Evolutionary conservation across 1,140 invertebrate species (phyloP), one percentile per base, ranked within the genome.

Genomic region (Ips typographus): DNA sequence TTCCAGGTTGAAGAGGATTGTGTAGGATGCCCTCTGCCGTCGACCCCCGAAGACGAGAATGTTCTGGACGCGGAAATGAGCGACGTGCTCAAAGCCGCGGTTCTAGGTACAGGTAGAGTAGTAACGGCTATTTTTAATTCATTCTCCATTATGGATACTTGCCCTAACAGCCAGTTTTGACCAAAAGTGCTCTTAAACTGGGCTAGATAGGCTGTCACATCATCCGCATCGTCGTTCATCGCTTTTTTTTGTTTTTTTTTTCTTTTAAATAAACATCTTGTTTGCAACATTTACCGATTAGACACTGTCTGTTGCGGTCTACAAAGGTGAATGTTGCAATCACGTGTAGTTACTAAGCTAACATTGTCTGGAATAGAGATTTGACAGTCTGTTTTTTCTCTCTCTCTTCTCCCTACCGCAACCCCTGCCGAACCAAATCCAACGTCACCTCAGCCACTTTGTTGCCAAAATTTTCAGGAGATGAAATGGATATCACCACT

Each of bases 41-140:
- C 91, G 1, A 94, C 92, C n/a, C 92, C 92, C 3, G 91, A 93
- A 81, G 91, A 93, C 80, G 90, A 91, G 75, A 88, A 90, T 78
- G 84, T 94, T 47, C 82, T 94, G 61, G 90, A 93, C 81, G 89
- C 89, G 68, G 91, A 93, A 81, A 91, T 93, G 87, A 90, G 89
- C 51, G 91, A 93, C 80, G 91, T 92, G 8, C 79, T 93, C 41
- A 92, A 92, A 79, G 91, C 91, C 71, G 91, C 91, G 43, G 90
- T 92, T 49, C 82, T 93, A 5, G 91, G 79, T 80, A 80, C 76
- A 80, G 76, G 90, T 43, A 77, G 69, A 71, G 74, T 77, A 76
- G 73, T 70, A 37, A 51, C 57, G 41, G 63, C 59, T 71, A 65
- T 70, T 70, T 70, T 57, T 57, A 22, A 22, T 22, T 22, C 22